A percentile compares a stretch with the other conserved stretches of the same genome.
Conservation (phyloP, 2,113 vertebrate genomes). For the Sisor rabdophorus region DNA sequence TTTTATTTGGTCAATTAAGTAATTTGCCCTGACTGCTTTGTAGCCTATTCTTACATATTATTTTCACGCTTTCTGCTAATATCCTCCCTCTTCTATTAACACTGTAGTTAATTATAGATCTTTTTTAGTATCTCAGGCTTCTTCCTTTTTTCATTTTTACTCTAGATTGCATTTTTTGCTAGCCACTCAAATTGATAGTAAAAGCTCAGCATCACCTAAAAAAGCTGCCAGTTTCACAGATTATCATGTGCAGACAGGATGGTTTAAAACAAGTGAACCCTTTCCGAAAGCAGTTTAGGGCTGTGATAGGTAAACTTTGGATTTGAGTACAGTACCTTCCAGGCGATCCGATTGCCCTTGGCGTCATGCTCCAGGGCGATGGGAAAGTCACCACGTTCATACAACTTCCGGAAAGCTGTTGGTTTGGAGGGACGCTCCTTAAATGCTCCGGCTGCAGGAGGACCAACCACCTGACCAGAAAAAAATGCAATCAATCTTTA, state of each 20-base stretch:
- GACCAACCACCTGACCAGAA: slow-evolving; percentile 77
- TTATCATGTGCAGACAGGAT: not conserved
- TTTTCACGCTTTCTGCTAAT: too few relatives aligned
- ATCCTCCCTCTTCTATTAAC: too few relatives aligned
- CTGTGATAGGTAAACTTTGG: not conserved
- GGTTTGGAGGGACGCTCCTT: slow-evolving; percentile 79
- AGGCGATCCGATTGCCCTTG: slow-evolving; percentile 84
- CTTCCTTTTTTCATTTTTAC: not conserved
- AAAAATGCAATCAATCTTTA: not conserved
- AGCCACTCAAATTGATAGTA: not conserved
- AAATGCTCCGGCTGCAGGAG: slow-evolving; percentile 82
- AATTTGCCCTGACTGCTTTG: too few relatives aligned
- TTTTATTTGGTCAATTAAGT: too few relatives aligned
- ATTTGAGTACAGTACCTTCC: slow-evolving; percentile 79
- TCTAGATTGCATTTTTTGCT: not conserved
- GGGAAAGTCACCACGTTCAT: slow-evolving; percentile 87
- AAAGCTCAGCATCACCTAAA: not conserved
- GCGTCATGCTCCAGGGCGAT: slow-evolving; percentile 80
- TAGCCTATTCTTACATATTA: too few relatives aligned
- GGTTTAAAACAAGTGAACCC: not conserved
- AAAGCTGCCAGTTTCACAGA: not conserved
- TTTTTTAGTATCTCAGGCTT: not conserved
- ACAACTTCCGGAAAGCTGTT: slow-evolving; percentile 86
- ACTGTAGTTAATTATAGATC: too few relatives aligned
- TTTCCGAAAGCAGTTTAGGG: not conserved